Percentiles rank a stretch among this genome's conserved stretches.
Evolutionary conservation across 2,797 vertebrate genomes (phyloP).

Genomic region (Acanthiza pusilla): DNA sequence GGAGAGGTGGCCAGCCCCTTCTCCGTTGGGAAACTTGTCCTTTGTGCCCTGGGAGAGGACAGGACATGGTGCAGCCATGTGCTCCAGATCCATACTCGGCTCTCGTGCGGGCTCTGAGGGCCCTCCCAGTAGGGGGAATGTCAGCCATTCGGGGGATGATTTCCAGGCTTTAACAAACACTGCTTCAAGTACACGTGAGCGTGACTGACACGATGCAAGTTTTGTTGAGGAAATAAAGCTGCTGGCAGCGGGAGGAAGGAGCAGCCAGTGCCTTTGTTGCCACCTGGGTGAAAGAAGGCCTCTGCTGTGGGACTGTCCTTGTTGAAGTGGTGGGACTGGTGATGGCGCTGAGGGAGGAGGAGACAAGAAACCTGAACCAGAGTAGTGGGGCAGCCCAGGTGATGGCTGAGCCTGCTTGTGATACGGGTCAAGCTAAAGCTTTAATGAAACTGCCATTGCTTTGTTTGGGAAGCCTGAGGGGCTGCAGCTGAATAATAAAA

Average conservation of each 20-base stretch:
- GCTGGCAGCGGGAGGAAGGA: background rate
- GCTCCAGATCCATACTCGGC: background rate
- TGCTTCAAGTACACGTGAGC: background rate
- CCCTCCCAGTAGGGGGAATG: fast-evolving
- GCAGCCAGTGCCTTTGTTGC: background rate
- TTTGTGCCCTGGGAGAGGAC: background rate
- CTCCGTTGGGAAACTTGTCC: background rate
- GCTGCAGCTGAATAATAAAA: background rate
- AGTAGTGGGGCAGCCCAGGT: background rate
- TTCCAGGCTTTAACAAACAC: background rate
- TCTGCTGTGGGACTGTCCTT: fast-evolving
- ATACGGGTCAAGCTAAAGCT: background rate
- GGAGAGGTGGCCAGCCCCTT: background rate
- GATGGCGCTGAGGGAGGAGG: background rate
- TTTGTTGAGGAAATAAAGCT: background rate
- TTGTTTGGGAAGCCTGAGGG: background rate
- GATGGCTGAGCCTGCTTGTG: background rate
- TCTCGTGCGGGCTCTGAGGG: background rate
- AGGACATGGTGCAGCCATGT: fast-evolving
- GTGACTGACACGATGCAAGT: background rate
- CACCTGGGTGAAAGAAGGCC: background rate
- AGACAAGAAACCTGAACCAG: background rate
- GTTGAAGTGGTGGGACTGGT: fast-evolving
- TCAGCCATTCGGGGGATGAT: background rate
- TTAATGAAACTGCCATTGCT: background rate